Base-by-base conservation (phyloP, 2,113 vertebrate genomes). In the Heloderma charlesbogerti region DNA sequence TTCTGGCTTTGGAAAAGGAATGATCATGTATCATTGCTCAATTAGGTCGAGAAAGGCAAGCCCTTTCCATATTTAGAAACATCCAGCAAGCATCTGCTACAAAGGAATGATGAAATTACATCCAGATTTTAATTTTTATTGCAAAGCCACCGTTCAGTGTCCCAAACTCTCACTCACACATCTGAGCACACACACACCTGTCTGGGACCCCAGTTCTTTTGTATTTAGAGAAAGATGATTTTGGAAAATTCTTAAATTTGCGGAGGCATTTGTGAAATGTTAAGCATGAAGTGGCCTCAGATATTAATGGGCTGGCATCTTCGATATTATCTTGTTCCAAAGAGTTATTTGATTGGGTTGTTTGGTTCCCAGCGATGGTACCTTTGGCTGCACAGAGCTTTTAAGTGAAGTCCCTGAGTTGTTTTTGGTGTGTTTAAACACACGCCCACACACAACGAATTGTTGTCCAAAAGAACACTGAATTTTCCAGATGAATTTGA, bases 21-120 rank as follows among this genome's bases (percentile, higher is more conserved):
- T 96, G 93, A 94, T 93, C 78, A 66, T 96, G 95, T 94, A 84
- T 96, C 94, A 92, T 89, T 94, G 97, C 94, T 96, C 96, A 97
- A 97, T 96, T 97, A 95, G 97, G 97, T 96, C 97, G 94, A 72
- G 94, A 75, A 91, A 92, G 75, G 78, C 84, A 63, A 94, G 88
- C 40, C 29, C 48, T 86, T 34, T 88, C 89, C 89, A 86, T 88
- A 51, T 89, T 93, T 45, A 12, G 84, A 94, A 40, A 89, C 34
- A 34, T 7, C 90, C 84, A 75, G 79, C 40, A 34, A 43, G 57
- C 54, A 4, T 43, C 43, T 75, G 69, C 16, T 18, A 5, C 69
- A 31, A 67, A 43, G 66, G 45, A 13, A 80, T 31, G 75, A 34
- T 3, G 31, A 13, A 43, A 25, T 34, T 6, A 25, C 43, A 79